Base-by-base conservation (phyloP, 2,888 invertebrate genomes). In the Pemphredon lugubris region DNA sequence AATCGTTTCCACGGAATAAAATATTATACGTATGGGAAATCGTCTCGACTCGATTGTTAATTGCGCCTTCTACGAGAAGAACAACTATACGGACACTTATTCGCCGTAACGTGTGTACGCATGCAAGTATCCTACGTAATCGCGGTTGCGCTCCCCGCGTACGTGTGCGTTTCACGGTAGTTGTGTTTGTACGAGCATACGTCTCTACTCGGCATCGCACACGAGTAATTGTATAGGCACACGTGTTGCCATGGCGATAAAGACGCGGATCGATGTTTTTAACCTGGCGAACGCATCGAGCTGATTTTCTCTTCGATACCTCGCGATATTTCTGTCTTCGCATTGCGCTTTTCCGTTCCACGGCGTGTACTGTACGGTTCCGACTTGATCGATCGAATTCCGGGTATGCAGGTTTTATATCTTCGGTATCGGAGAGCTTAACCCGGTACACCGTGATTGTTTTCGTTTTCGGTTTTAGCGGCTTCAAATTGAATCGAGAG, bases 181-280 rank as follows among this genome's bases (percentile, higher is more conserved):
- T 6, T 13, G 13, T 45, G 16, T 3, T 37, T 44, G 2, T 47
- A 30, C 26, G 51, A 57, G 34, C 16, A 26, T 18, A 50, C 55
- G 37, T 45, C 40, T 55, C 20, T n/a, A 32, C n/a, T 18, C 16
- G 21, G 0, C 13, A 32, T 7, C n/a, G 14, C 67, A 44, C 39
- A 37, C 42, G 45, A 54, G 67, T 66, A 80, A 77, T 76, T 73
- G 78, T 75, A 72, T 73, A 77, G 73, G 67, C 78, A 73, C 68
- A 73, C 54, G 75, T 63, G 81, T 84, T 80, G 73, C 80, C 79
- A 84, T 82, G 83, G 67, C 83, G 72, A 82, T 78, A 76, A 77
- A 78, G 77, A 84, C 82, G 77, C 77, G 69, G 73, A 79, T 84
- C 81, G 81, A 83, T 83, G 78, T 59, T 78, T 75, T 81, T 73